phyloP scores from a whole-genome alignment of 2,888 invertebrate genomes.

The Chrysolina oricalcia region DNA sequence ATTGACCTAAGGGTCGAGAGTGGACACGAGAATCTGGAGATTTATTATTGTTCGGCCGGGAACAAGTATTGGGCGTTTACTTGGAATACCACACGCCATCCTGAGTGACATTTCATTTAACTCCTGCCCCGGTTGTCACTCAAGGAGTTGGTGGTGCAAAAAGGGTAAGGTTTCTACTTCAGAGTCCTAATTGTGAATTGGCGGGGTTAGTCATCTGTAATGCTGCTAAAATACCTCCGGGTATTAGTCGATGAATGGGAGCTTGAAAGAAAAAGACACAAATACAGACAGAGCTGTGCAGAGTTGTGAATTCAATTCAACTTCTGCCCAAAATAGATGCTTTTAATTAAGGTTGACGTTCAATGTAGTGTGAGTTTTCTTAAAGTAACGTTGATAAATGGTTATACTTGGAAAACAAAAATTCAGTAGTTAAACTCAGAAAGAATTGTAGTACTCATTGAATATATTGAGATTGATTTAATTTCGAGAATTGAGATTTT shows the following conservation, averaged over 20 bases:
- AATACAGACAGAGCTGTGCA: too few species aligned
- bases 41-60: constrained; percentile 70
- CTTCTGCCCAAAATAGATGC: too few species aligned
- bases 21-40: constrained; percentile 60
- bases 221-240: constrained; percentile 68
- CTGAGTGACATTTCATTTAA: constrained; percentile 74
- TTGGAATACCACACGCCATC: constrained; percentile 68
- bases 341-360: too few species aligned
- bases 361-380: too few species aligned
- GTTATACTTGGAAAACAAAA: too few species aligned
- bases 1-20: constrained; percentile 54
- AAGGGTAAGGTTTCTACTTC: constrained; percentile 50
- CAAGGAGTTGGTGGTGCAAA: constrained; percentile 68
- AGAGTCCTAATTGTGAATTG: constrained; percentile 41
- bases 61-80: constrained; percentile 71
- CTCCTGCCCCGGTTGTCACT: constrained; percentile 71
- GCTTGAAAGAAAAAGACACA: neutral
- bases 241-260: constrained; percentile 56
- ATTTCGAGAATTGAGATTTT: too few species aligned
- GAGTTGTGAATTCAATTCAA: too few species aligned
- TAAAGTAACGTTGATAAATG: too few species aligned
- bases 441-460: too few species aligned
- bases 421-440: too few species aligned
- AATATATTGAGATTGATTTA: too few species aligned
- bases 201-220: constrained; percentile 68